Conservation (phyloP, 2,113 vertebrate genomes). For the Cyanoderma ruficeps region DNA sequence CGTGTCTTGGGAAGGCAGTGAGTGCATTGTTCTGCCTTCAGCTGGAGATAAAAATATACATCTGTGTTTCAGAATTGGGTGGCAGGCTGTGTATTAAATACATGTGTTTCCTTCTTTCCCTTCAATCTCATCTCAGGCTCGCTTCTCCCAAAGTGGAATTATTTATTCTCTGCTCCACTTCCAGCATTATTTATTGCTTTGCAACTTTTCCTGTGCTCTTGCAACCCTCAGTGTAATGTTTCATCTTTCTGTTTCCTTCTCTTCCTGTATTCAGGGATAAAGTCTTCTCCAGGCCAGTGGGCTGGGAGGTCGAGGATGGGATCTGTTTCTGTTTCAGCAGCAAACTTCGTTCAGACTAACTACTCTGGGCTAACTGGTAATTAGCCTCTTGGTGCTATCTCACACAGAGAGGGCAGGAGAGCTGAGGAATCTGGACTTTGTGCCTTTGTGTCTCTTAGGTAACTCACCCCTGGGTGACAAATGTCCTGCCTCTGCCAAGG, state of each 20-base stretch:
- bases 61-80: background rate
- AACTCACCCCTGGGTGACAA: background rate
- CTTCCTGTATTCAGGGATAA: background rate
- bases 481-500: background rate
- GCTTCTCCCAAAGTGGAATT: background rate
- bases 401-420: background rate
- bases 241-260: background rate
- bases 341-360: background rate
- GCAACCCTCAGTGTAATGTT: background rate
- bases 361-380: background rate
- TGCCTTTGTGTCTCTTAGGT: background rate
- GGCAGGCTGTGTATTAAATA: background rate
- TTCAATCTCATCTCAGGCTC: background rate
- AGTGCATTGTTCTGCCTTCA: background rate
- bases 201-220: background rate
- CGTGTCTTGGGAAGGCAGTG: background rate
- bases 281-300: background rate
- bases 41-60: background rate
- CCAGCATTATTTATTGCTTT: background rate
- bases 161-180: background rate
- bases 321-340: background rate
- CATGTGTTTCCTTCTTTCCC: background rate
- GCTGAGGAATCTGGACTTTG: background rate
- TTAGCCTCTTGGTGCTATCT: background rate
- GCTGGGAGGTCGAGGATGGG: background rate